These are phyloP conservation scores for Drosophila yakuba DNA, from an alignment of 1,140 invertebrate genomes.

Conservation along the genomic window DNA sequence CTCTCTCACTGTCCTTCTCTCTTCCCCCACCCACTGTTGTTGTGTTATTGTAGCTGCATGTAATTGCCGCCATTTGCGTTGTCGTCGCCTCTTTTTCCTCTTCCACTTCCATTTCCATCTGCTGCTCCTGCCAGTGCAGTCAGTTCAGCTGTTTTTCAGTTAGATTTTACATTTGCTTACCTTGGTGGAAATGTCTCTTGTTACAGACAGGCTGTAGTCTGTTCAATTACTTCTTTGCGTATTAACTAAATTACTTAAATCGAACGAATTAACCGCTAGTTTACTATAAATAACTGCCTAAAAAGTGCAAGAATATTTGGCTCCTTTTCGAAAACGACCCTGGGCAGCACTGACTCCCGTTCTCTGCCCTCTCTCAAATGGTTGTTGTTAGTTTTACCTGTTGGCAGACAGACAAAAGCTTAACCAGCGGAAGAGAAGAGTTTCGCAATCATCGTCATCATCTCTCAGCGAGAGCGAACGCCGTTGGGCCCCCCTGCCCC, in stretches of 20 bases:
- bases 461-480: slow-evolving; percentile 23
- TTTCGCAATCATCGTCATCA: slow-evolving; percentile 67
- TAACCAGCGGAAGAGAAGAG: slow-evolving; percentile 45
- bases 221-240: not conserved
- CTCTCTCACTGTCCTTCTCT: slow-evolving; percentile 7
- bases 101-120: not conserved
- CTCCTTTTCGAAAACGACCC: not conserved
- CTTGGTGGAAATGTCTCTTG: not conserved
- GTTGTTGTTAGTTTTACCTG: slow-evolving; percentile 73
- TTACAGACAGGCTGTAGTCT: too few relatives aligned
- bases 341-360: not conserved
- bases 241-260: too few relatives aligned
- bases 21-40: slow-evolving; percentile 20
- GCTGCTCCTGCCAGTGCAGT: not conserved
- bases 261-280: too few relatives aligned
- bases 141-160: not conserved
- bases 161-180: not conserved
- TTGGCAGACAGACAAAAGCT: slow-evolving; percentile 62
- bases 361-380: slow-evolving; percentile 4
- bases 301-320: too few relatives aligned
- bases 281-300: too few relatives aligned
- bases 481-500: too few relatives aligned
- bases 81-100: slow-evolving; percentile 36
- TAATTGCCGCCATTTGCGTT: slow-evolving; percentile 79
- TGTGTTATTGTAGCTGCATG: slow-evolving; percentile 62